Conservation (phyloP, 2,797 vertebrate genomes). For the Myotis vivesi region DNA sequence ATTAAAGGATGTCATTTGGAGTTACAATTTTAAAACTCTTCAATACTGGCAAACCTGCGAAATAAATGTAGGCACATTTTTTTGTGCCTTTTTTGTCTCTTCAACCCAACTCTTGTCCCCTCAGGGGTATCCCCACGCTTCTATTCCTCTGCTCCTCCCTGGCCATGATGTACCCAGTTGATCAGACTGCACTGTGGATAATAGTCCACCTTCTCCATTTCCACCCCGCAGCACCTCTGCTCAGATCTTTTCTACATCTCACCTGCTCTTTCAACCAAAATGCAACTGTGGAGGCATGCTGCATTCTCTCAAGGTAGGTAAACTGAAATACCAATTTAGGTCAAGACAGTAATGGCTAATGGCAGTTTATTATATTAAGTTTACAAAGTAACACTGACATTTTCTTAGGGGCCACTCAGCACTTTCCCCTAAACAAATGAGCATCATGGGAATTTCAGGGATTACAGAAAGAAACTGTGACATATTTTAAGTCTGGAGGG, state of each 20-base stretch:
- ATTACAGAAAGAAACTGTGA: not conserved
- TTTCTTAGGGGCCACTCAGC: not conserved
- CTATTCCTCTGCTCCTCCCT: not conserved
- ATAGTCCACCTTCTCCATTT: not conserved
- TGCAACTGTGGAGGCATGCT: not conserved
- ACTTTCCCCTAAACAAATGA: constrained; percentile 20
- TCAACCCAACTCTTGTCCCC: not conserved
- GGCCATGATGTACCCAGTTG: not conserved
- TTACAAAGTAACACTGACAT: not conserved
- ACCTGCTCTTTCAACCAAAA: constrained; percentile 12
- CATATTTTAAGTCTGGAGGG: not conserved
- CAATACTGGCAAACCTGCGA: not conserved
- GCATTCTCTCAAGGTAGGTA: not conserved
- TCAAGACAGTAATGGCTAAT: not conserved
- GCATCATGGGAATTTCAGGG: not conserved
- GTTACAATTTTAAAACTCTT: not conserved
- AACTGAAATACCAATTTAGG: not conserved
- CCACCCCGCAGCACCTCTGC: not conserved
- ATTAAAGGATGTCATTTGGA: not conserved
- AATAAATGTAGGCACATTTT: not conserved
- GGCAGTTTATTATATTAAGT: not conserved
- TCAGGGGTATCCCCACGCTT: not conserved
- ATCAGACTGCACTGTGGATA: not conserved
- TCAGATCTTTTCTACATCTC: not conserved
- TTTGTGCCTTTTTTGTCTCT: not conserved